Evolutionary conservation across 23 tunicate species (phyloP).

Genomic region (Ascidia mentula): DNA sequence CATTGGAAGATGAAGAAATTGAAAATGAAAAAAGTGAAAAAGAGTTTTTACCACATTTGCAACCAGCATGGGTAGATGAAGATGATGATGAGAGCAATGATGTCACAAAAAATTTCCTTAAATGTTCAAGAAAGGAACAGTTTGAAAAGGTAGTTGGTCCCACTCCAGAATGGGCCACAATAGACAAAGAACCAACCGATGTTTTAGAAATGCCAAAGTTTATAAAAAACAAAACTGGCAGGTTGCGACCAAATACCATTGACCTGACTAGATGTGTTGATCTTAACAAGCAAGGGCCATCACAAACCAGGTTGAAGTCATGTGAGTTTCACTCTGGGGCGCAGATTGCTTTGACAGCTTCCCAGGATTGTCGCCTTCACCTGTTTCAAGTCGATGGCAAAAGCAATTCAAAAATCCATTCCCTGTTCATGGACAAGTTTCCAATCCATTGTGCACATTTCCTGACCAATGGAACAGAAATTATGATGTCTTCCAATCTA

Average conservation of each 20-base stretch:
- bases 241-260: slow-evolving; percentile 29
- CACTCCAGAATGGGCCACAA: slow-evolving; percentile 67
- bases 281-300: slow-evolving; percentile 60
- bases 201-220: slow-evolving; percentile 3
- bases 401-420: slow-evolving; percentile 77
- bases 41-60: neutral
- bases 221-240: neutral
- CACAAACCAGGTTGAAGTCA: slow-evolving; percentile 36
- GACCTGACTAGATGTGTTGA: slow-evolving; percentile 60
- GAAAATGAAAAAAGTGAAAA: slow-evolving; percentile 6
- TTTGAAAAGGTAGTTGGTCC: slow-evolving; percentile 81
- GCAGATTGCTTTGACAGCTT: slow-evolving; percentile 84
- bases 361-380: slow-evolving; percentile 68
- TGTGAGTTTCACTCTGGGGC: slow-evolving; percentile 77
- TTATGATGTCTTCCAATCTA: slow-evolving; percentile 61
- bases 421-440: slow-evolving; percentile 78
- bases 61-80: slow-evolving; percentile 65
- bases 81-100: slow-evolving; percentile 47
- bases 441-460: slow-evolving; percentile 90
- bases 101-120: neutral
- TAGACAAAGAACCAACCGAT: neutral
- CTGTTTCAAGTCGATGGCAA: slow-evolving; percentile 92
- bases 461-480: slow-evolving; percentile 56
- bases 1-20: neutral
- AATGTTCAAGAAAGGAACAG: slow-evolving; percentile 32